A percentile compares a stretch with the other conserved stretches of the same genome.
phyloP scores from a whole-genome alignment of 2,888 invertebrate genomes.

The Agriopis leucophaearia region DNA sequence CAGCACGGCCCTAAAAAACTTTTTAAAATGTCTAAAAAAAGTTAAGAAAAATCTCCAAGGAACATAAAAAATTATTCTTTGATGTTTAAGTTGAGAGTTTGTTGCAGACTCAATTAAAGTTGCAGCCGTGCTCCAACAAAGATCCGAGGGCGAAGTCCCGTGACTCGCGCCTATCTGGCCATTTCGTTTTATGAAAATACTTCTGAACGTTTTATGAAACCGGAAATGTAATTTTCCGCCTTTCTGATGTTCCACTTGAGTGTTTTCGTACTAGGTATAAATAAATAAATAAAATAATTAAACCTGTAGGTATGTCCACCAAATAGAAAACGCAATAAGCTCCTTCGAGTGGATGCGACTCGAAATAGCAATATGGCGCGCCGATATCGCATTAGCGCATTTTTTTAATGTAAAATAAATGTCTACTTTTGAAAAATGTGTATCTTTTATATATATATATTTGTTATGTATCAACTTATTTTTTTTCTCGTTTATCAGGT shows the following conservation, averaged over 20 bases:
- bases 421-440: no score
- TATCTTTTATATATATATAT: no score
- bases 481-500: no score
- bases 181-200: slow-evolving; percentile 30
- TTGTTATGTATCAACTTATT: no score
- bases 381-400: no score
- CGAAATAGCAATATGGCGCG: no score
- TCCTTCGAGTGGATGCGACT: no score
- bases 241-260: not conserved
- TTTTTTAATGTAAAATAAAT: no score
- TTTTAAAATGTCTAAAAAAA: slow-evolving; percentile 29
- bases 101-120: slow-evolving; percentile 68
- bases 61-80: slow-evolving; percentile 48
- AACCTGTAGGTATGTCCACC: not conserved
- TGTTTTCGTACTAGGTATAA: no score
- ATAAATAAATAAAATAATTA: no score
- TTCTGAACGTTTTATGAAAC: slow-evolving; percentile 3
- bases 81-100: slow-evolving; percentile 53
- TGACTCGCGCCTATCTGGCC: slow-evolving; percentile 42
- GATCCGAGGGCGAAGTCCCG: slow-evolving; percentile 44
- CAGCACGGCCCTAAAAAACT: no score
- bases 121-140: slow-evolving; percentile 53
- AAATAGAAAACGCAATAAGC: no score
- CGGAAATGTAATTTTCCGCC: slow-evolving; percentile 27
- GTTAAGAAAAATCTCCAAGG: slow-evolving; percentile 46